Evolutionary conservation across 2,113 vertebrate species (phyloP), one percentile per base, ranked within the genome.

Genomic region (Parus major): DNA sequence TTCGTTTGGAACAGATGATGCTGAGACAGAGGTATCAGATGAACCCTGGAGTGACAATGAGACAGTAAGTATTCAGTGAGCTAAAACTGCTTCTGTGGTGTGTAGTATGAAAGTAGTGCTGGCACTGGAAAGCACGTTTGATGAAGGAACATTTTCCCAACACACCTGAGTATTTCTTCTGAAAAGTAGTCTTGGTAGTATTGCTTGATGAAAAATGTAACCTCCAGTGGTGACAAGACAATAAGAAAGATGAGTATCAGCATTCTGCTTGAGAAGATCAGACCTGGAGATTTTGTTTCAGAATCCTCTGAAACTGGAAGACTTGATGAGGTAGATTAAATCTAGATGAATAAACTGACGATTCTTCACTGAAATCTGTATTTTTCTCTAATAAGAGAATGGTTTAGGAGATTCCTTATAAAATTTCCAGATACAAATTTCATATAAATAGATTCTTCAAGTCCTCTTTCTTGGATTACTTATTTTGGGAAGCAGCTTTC

Each of bases 1-100:
- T 78, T 95, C 97, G 4, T 93, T 84, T 76, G 98, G 98, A 53
- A 57, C n/a, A 16, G 96, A 97, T 44, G 97, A 97, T 79, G 47
- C 41, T 36, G 96, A 97, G 27, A 92, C 87, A 65, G 96, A 92
- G 19, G 78, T 91, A 44, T 95, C 97, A 33, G 97, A 98, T 2
- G 96, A 96, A 55, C 53, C 70, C 47, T 92, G 77, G 66, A 97
- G 91, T 79, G 89, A 92, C 19, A 94, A 89, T 36, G 97, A 98
- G 25, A 33, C 80, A 41, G 98, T 98, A 95, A 98, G 97, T 98
- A 33, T 59, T 93, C 24, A 41, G 2, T 27, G 10, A 12, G 41
- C 53, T 72, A 7, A 49, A 39, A 19, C 12, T 15, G 25, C 53
- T 57, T 39, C 50, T 89, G 0, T 27, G 16, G 47, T 21, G 23